phyloP scores from a whole-genome alignment of 1,140 invertebrate genomes.

The Drosophila oshimai region DNA sequence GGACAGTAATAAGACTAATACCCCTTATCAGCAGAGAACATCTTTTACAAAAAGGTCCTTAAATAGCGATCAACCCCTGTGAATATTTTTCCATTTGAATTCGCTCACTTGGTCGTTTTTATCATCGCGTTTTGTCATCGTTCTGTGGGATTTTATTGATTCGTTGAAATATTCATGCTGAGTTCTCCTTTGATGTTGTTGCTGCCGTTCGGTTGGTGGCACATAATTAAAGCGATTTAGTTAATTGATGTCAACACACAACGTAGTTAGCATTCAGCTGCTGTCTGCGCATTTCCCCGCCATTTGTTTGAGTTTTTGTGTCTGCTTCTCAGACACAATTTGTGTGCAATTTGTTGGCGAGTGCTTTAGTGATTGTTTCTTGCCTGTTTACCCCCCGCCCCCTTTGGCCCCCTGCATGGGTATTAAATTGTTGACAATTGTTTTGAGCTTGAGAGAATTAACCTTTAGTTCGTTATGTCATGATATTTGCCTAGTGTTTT shows the following conservation, averaged over 20 bases:
- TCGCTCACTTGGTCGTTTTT: conserved; percentile 11
- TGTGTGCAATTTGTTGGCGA: conserved; percentile 61
- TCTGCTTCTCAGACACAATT: conserved; percentile 28
- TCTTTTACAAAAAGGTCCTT: not conserved
- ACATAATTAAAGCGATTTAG: conserved; percentile 69
- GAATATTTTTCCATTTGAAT: not conserved
- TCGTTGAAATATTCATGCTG: conserved; percentile 54
- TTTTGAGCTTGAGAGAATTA: conserved; percentile 78
- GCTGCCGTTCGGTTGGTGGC: conserved; percentile 15
- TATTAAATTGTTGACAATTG: conserved; percentile 79
- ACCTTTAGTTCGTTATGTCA: conserved; percentile 75
- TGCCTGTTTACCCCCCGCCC: not conserved
- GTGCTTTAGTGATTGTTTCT: conserved; percentile 41
- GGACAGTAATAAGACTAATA: not conserved
- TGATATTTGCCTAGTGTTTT: conserved; percentile 34
- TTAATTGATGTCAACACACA: conserved; percentile 70
- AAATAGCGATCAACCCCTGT: not conserved
- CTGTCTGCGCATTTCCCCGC: conserved; percentile 39
- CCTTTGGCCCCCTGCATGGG: not conserved
- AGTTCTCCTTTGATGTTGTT: conserved; percentile 16
- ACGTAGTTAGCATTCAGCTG: conserved; percentile 51
- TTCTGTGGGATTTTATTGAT: conserved; percentile 63
- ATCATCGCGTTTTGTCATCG: conserved; percentile 51
- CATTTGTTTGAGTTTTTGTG: not conserved
- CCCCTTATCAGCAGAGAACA: no score